Evolutionary conservation across 2,113 vertebrate genomes (phyloP).

Genomic region (Cepphus grylle): DNA sequence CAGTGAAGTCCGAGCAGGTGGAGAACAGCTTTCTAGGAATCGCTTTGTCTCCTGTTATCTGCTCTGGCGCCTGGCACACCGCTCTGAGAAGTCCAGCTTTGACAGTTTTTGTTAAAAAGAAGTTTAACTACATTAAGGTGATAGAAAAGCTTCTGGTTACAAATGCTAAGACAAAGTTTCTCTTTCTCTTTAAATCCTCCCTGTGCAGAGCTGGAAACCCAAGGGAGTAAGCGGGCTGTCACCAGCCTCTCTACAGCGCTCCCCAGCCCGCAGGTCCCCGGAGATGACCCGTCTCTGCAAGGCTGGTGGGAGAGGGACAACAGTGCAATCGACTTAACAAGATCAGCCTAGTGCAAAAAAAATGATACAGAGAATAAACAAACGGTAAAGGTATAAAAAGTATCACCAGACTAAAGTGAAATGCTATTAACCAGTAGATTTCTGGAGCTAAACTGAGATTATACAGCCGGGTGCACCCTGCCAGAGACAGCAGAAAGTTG

Average conservation of each 20-base stretch:
- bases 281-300: not conserved
- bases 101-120: slow-evolving; percentile 50
- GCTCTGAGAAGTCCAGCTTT: slow-evolving; percentile 24
- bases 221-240: not conserved
- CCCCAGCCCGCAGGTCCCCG: not conserved
- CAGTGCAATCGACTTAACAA: slow-evolving; percentile 62
- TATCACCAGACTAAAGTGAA: slow-evolving; percentile 42
- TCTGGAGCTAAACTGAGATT: slow-evolving; percentile 14
- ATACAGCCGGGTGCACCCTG: not conserved
- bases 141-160: slow-evolving; percentile 62
- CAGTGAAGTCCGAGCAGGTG: not conserved
- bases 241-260: not conserved
- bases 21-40: not conserved
- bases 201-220: slow-evolving; percentile 10
- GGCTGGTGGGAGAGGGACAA: slow-evolving; percentile 29
- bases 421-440: slow-evolving; percentile 36
- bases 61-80: not conserved
- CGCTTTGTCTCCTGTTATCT: not conserved
- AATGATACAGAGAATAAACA: not conserved
- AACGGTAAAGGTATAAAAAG: slow-evolving; percentile 34
- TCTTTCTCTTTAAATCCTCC: slow-evolving; percentile 23
- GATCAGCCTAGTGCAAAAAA: slow-evolving; percentile 64
- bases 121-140: slow-evolving; percentile 54
- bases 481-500: not conserved
- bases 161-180: slow-evolving; percentile 47